phyloP scores from a whole-genome alignment of 2,888 invertebrate species.

The Pachliopta kotzebuea region DNA sequence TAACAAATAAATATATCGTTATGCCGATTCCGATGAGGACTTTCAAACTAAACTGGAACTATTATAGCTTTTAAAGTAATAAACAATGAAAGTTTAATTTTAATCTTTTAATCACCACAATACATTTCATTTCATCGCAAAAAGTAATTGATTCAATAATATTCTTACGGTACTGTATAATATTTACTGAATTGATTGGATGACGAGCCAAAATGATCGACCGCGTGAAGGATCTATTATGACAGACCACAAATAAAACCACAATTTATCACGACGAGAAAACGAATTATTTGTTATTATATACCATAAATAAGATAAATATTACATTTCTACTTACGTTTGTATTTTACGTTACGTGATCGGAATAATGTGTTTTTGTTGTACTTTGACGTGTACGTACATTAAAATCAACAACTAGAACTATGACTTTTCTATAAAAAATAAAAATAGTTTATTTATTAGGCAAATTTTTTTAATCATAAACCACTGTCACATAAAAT shows the following conservation, averaged over 20 bases:
- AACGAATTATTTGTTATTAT: slow-evolving; percentile 1
- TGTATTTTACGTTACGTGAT: neutral
- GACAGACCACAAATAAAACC: slow-evolving; percentile 10
- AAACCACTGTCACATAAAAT: too few species aligned
- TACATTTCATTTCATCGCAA: neutral
- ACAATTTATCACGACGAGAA: slow-evolving; percentile 1
- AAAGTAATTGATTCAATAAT: neutral
- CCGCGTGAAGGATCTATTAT: slow-evolving; percentile 10
- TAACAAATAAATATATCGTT: too few species aligned
- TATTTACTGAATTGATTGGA: slow-evolving; percentile 31
- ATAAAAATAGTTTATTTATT: too few species aligned
- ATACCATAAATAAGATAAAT: slow-evolving; percentile 1
- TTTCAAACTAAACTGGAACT: too few species aligned
- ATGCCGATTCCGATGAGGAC: too few species aligned
- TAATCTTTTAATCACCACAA: neutral
- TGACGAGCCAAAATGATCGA: slow-evolving; percentile 26
- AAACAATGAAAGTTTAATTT: too few species aligned
- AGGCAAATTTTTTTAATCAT: too few species aligned
- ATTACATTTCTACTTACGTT: neutral
- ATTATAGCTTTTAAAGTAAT: too few species aligned
- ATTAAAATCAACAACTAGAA: too few species aligned
- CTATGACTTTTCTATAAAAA: too few species aligned
- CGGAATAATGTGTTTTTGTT: neutral
- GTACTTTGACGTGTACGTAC: neutral
- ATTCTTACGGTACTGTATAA: slow-evolving; percentile 8